These are phyloP conservation scores for Chironomus tepperi DNA, from an alignment of 1,140 invertebrate genomes.

Conservation along the genomic window DNA sequence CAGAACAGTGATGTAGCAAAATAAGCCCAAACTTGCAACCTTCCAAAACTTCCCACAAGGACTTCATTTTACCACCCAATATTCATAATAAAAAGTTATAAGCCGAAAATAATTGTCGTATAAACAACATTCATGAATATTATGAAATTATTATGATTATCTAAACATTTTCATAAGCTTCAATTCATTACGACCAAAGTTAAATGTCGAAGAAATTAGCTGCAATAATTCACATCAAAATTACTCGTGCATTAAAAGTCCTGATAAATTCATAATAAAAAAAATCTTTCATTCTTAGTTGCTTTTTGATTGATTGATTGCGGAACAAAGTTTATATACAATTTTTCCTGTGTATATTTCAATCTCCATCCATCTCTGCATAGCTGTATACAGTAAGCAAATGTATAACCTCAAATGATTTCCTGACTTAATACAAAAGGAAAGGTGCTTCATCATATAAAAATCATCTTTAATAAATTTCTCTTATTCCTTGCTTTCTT, in stretches of 20 bases:
- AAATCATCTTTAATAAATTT: constrained; percentile 1
- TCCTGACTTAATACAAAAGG: neutral
- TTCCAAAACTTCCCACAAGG: too few species aligned
- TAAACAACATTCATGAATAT: too few species aligned
- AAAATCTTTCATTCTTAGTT: neutral
- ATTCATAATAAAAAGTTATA: too few species aligned
- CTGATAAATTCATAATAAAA: neutral
- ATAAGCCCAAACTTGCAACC: too few species aligned
- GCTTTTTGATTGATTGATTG: neutral
- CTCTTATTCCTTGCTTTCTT: neutral
- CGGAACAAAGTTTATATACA: neutral
- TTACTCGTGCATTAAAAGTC: neutral
- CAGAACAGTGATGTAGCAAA: too few species aligned
- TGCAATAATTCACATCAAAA: neutral
- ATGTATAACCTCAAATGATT: neutral
- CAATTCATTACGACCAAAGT: too few species aligned
- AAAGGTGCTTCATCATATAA: constrained; percentile 1
- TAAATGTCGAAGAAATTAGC: neutral
- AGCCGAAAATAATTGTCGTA: too few species aligned
- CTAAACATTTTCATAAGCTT: too few species aligned
- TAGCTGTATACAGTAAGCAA: too few species aligned
- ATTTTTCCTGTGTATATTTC: neutral
- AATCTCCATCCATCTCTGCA: neutral
- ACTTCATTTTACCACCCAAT: too few species aligned
- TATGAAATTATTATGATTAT: too few species aligned